These are phyloP conservation scores for Cinclus mexicanus DNA, from an alignment of 2,113 vertebrate genomes.

Conservation along the genomic window DNA sequence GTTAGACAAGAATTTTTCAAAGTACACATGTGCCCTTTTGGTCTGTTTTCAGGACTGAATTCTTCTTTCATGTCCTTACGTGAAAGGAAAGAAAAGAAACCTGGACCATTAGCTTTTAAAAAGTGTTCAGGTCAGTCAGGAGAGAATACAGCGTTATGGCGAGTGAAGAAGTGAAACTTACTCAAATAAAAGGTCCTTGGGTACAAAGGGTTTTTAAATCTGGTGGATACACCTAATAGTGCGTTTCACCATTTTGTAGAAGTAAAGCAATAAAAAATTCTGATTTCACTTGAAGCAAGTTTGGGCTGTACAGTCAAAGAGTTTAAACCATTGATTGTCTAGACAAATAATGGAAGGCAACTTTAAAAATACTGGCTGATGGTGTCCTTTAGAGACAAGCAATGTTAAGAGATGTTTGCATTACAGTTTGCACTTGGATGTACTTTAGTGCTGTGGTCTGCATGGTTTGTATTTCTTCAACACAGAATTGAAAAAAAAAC, in stretches of 20 bases:
- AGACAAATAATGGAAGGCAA: not conserved
- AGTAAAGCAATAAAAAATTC: not conserved
- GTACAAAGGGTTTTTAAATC: not conserved
- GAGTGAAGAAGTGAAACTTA: not conserved
- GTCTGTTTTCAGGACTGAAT: not conserved
- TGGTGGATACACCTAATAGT: not conserved
- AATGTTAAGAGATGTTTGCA: not conserved
- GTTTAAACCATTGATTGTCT: not conserved
- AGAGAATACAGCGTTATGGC: not conserved
- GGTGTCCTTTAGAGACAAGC: not conserved
- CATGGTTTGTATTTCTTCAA: not conserved
- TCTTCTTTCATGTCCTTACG: not conserved
- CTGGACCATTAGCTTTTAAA: not conserved
- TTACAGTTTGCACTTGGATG: not conserved
- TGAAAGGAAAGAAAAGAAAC: not conserved
- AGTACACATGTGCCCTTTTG: not conserved
- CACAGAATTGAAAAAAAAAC: not conserved
- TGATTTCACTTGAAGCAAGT: not conserved
- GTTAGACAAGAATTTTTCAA: not conserved
- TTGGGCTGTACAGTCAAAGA: not conserved
- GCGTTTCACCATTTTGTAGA: not conserved
- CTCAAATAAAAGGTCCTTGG: not conserved
- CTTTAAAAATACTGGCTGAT: not conserved
- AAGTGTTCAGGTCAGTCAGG: not conserved
- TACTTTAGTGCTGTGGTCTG: not conserved